Evolutionary conservation across 1,140 invertebrate species (phyloP).

Genomic region (Brachionus plicatilis): DNA sequence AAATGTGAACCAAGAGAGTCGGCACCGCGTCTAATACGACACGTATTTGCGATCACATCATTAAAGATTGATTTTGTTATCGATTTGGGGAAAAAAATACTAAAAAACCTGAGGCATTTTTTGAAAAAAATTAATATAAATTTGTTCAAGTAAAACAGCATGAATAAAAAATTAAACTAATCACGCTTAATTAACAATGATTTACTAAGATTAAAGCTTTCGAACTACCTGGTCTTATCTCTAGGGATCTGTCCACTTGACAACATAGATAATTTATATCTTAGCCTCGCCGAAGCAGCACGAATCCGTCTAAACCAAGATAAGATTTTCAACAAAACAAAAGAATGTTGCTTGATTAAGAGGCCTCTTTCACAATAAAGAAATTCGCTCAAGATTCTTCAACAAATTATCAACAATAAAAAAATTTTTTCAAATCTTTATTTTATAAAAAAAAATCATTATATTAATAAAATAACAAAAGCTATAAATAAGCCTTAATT

Average conservation of each 20-base stretch:
- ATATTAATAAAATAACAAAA: not conserved
- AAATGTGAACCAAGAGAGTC: not conserved
- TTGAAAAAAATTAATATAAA: not conserved
- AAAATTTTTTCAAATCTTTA: not conserved
- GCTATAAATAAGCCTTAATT: not conserved
- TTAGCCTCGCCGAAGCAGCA: not conserved
- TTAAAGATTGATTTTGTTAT: not conserved
- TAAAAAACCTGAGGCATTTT: not conserved
- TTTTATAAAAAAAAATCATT: not conserved
- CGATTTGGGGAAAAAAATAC: not conserved
- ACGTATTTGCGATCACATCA: not conserved
- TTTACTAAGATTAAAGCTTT: not conserved
- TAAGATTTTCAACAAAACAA: not conserved
- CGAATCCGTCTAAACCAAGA: not conserved
- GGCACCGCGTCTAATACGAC: not conserved
- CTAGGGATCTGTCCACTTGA: not conserved
- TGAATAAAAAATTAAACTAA: not conserved
- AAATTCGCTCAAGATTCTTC: not conserved
- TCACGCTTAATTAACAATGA: not conserved
- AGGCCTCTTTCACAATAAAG: not conserved
- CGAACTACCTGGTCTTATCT: not conserved
- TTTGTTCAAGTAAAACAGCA: not conserved
- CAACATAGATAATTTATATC: not conserved
- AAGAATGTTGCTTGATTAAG: not conserved
- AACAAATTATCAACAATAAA: not conserved